Evolutionary conservation across 2,113 vertebrate genomes (phyloP), one percentile per base, ranked within the genome.

Genomic region (Mungos mungo): DNA sequence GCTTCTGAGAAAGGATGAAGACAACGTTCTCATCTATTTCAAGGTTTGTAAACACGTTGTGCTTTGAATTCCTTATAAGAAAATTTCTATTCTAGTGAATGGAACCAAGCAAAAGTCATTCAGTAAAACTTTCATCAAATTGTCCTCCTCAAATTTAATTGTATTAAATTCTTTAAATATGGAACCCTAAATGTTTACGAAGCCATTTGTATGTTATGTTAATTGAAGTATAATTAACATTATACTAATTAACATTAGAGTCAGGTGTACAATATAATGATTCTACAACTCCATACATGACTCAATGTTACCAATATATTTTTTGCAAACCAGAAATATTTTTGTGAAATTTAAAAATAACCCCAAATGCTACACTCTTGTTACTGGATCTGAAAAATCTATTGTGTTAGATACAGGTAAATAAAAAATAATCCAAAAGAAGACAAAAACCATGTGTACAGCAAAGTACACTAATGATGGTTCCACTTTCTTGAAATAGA

Each of bases 381-480:
- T 77, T 57, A 33, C 16, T 74, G 66, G 82, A 85, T 89, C 29
- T 86, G 27, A 96, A 90, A 91, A 85, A 96, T 86, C 72, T 89
- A 6, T 83, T 76, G 3, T 77, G 10, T 92, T 90, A 50, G 63
- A 94, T 82, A 92, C 60, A 35, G 33, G 29, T 35, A 88, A 96
- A 88, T 74, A 27, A 97, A 80, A 72, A 72, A n/a, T 38, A 88
- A 81, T 18, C 38, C 13, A 35, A 77, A 92, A 88, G 7, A 72
- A 80, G 86, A 71, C 21, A 84, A 80, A 95, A 76, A 38, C 60
- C 76, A 7, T 31, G 3, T 57, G 27, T 50, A 65, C 3, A 89
- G 18, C 87, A 57, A 81, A 77, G 7, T 71, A 71, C 80, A 68
- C 21, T 11, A 38, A 31, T 27, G 5, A 25, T 50, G 50, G 25